Base-by-base conservation (phyloP, 2,888 invertebrate species). In the Dusona sp. region DNA sequence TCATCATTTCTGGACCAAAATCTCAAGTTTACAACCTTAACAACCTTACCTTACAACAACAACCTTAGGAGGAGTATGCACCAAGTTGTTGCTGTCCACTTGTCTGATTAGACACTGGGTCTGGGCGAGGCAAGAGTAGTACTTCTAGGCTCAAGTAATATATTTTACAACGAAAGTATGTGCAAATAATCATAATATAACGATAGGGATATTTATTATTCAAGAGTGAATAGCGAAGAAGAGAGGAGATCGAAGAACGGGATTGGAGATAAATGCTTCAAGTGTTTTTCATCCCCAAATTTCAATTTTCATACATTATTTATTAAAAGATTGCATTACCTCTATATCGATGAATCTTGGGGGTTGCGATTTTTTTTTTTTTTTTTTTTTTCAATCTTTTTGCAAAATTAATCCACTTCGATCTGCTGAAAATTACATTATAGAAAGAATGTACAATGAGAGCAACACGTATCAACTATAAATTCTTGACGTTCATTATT, bases 271-370 rank as follows among this genome's bases (percentile, higher is more conserved):
- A 65, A 65, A 77, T 0, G 11, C 3, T 25, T n/a, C 13, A 22
- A 19, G 9, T n/a, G 3, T 8, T 38, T 45, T 22, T 11, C 36
- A 29, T 48, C 42, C 0, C 42, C 0, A 70, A 51, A 9, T 51
- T 81, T 57, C n/a, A 65, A 67, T 42, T 82, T 85, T 81, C 77
- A 42, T 75, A 72, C 22, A 57, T 82, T 42, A 70, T 85, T 85
- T 85, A 82, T 85, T 85, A 85, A 82, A 85, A 82, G 85, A 85
- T 74, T 51, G 81, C 48, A 67, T 82, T 61, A 82, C 74, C 19
- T 54, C 48, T 74, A 75, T 42, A 74, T 64, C 54, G 78, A 85
- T 82, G 48, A 85, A 85, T 72, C 48, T 82, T 70, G 64, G 48
- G 51, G 29, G 33, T 72, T 79, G 11, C 61, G 36, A n/a, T n/a